Evolutionary conservation across 1,140 invertebrate species (phyloP), one percentile per base, ranked within the genome.

Genomic region (Drosophila pandora): DNA sequence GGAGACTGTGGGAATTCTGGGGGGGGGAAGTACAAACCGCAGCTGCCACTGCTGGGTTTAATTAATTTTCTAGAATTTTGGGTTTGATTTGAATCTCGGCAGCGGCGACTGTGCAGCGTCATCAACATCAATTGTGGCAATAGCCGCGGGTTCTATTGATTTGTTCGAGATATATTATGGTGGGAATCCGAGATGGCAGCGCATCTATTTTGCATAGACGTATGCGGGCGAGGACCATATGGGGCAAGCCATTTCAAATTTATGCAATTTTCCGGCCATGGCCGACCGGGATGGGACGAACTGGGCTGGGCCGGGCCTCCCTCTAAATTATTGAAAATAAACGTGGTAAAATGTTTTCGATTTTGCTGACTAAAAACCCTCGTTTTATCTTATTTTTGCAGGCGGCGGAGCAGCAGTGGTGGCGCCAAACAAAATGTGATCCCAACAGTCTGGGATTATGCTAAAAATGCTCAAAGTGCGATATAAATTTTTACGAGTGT

Each of bases 21-120:
- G 17, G 17, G 17, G 17, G 39, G 39, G 12, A 17, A 41, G 56
- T 57, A 73, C 37, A 61, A 83, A 84, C 76, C 76, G 53, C 81
- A 85, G 53, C 53, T 65, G 53, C 76, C 61, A 48, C 73, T 63
- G 50, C 65, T 65, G 76, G 25, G 58, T 68, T 88, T 88, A 88
- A 88, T 88, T 88, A 88, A 88, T 88, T 88, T 88, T 83, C 70
- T 55, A 83, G 63, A 73, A 76, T 79, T 87, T 55, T 55, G 82
- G 69, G 58, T 71, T 65, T 82, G 83, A 87, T 87, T 87, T 88
- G 75, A 82, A 83, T 88, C 82, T 87, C 68, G 65, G 50, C 6
- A 28, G 25, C 5, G 25, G 17, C 43, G 41, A 50, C 59, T 30
- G 41, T 34, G 30, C 61, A 21, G 25, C 41, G 63, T 57, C 64